Conservation (phyloP, 2,888 invertebrate genomes). For the Ormia ochracea region DNA sequence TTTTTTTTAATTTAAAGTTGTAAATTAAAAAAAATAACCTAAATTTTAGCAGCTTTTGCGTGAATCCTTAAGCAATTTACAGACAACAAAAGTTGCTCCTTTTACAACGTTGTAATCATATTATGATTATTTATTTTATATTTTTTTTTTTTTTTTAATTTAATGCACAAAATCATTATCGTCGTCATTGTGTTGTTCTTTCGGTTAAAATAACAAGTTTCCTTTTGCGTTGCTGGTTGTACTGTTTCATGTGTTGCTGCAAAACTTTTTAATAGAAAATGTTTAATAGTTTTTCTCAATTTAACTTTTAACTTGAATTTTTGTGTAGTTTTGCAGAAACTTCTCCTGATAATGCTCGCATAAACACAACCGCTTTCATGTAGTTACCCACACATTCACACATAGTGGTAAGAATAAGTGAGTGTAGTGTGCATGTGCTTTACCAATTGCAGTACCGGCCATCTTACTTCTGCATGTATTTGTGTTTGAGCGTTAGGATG, state of each 20-base stretch:
- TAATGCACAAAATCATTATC: conserved; percentile 40
- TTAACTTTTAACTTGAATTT: conserved; percentile 56
- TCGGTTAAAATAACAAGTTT: conserved; percentile 58
- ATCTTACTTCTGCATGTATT: not conserved
- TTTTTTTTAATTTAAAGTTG: too few relatives aligned
- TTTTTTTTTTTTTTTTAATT: conserved; percentile 1
- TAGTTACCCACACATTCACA: not conserved
- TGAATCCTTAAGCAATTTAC: conserved; percentile 1
- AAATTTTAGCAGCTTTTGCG: not conserved
- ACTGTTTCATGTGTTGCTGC: conserved; percentile 11
- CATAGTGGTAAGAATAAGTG: not conserved
- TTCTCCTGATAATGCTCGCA: not conserved
- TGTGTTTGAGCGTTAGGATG: not conserved
- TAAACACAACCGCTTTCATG: not conserved
- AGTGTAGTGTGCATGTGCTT: not conserved
- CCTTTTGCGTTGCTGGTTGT: conserved; percentile 1
- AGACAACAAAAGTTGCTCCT: not conserved
- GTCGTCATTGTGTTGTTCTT: conserved; percentile 50
- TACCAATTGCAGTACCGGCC: not conserved
- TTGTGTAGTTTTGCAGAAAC: conserved; percentile 30
- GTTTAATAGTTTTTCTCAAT: conserved; percentile 61
- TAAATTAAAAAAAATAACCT: not conserved
- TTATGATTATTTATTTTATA: too few relatives aligned
- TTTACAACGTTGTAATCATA: conserved; percentile 17
- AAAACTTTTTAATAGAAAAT: conserved; percentile 61